These are phyloP conservation scores for Orius insidiosus DNA, from an alignment of 1,140 invertebrate species.

Conservation along the genomic window DNA sequence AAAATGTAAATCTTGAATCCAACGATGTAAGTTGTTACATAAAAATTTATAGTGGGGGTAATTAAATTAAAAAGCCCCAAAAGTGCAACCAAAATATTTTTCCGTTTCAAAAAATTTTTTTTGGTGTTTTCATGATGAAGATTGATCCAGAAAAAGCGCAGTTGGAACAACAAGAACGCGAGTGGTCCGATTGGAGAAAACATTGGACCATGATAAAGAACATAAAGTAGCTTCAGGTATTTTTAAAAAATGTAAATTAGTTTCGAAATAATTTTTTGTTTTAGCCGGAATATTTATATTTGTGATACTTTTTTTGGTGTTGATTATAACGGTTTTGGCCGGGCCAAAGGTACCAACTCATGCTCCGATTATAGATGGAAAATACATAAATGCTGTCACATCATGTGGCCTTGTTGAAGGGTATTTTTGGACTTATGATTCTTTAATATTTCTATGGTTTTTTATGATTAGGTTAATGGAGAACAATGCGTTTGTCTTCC, in stretches of 20 bases:
- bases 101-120: slow-evolving; percentile 3
- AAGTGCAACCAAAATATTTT: background rate
- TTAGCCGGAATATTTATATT: slow-evolving; percentile 28
- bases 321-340: slow-evolving; percentile 43
- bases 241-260: background rate
- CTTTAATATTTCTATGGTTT: slow-evolving; percentile 20
- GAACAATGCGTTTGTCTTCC: slow-evolving; percentile 61
- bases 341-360: slow-evolving; percentile 26
- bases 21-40: slow-evolving; percentile 21
- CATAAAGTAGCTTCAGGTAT: slow-evolving; percentile 10
- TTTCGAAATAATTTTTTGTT: slow-evolving; percentile 11
- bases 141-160: slow-evolving; percentile 18
- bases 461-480: slow-evolving; percentile 28
- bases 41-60: background rate
- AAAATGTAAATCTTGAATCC: slow-evolving; percentile 42
- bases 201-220: slow-evolving; percentile 5
- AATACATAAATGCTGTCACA: slow-evolving; percentile 50
- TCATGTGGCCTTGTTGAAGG: slow-evolving; percentile 64
- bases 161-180: slow-evolving; percentile 15
- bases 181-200: slow-evolving; percentile 14
- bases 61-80: background rate
- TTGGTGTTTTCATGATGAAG: slow-evolving; percentile 15
- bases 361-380: slow-evolving; percentile 42
- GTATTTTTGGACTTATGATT: slow-evolving; percentile 24
- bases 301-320: slow-evolving; percentile 37